These are phyloP conservation scores for Laupala kohalensis DNA, from an alignment of 1,140 invertebrate genomes.

Conservation along the genomic window DNA sequence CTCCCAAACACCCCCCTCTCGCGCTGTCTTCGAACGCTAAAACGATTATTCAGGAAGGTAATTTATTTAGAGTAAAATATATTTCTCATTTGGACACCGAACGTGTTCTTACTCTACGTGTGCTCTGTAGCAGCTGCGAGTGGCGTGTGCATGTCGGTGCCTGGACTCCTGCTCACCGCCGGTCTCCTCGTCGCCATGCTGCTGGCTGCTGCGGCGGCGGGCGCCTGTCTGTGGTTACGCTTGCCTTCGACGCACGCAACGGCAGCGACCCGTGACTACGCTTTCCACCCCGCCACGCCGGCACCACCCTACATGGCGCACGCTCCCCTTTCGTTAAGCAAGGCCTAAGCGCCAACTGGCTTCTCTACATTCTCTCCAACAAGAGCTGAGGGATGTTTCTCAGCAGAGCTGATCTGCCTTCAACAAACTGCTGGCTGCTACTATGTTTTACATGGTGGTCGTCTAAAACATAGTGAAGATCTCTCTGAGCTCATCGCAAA, in stretches of 20 bases:
- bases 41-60: background rate
- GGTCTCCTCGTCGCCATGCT: constrained; percentile 29
- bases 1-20: background rate
- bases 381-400: no score
- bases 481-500: no score
- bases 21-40: background rate
- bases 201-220: constrained; percentile 26
- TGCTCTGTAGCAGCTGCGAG: constrained; percentile 16
- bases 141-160: constrained; percentile 30
- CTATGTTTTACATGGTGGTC: no score
- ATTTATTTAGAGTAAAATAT: background rate
- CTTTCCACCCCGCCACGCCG: background rate
- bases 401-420: no score
- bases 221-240: constrained; percentile 24
- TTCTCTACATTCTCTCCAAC: no score
- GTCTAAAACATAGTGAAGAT: no score
- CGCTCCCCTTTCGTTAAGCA: background rate
- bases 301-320: background rate
- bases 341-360: background rate
- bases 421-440: no score
- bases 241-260: background rate
- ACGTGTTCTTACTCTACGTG: constrained; percentile 10
- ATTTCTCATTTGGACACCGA: background rate
- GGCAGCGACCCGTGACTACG: background rate
- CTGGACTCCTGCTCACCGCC: constrained; percentile 28